Percentiles rank a stretch among this genome's conserved stretches.
Evolutionary conservation across 2,888 invertebrate genomes (phyloP).

Genomic region (Lasioglossum figueresi): DNA sequence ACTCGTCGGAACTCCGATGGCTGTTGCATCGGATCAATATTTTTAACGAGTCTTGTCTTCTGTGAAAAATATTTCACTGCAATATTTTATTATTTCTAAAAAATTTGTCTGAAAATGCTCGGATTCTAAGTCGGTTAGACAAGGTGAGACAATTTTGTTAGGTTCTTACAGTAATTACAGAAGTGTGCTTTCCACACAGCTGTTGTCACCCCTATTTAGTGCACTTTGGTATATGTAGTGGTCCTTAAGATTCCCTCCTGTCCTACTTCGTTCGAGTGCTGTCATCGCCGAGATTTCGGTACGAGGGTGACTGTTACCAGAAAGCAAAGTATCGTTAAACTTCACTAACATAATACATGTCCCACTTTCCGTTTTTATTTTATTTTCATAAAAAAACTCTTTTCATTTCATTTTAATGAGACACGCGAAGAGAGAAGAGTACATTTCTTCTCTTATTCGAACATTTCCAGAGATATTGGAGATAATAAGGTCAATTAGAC

Average conservation of each 20-base stretch:
- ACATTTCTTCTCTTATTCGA: background rate
- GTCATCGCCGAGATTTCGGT: conserved; percentile 50
- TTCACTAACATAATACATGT: background rate
- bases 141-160: conserved; percentile 19
- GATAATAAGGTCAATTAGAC: background rate
- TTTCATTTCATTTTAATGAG: conserved; percentile 1
- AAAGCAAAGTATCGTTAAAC: background rate
- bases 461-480: background rate
- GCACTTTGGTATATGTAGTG: conserved; percentile 43
- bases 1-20: background rate
- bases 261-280: conserved; percentile 47
- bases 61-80: background rate
- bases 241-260: conserved; percentile 49
- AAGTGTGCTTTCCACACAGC: conserved; percentile 37
- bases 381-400: background rate
- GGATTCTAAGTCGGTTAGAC: background rate
- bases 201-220: conserved; percentile 45
- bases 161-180: conserved; percentile 42
- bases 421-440: background rate
- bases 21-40: background rate
- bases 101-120: background rate
- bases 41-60: background rate
- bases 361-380: background rate
- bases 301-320: conserved; percentile 31
- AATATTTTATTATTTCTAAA: background rate